These are phyloP conservation scores for Toxotes lorentzi DNA, from an alignment of 2,797 vertebrate species.

Conservation along the genomic window DNA sequence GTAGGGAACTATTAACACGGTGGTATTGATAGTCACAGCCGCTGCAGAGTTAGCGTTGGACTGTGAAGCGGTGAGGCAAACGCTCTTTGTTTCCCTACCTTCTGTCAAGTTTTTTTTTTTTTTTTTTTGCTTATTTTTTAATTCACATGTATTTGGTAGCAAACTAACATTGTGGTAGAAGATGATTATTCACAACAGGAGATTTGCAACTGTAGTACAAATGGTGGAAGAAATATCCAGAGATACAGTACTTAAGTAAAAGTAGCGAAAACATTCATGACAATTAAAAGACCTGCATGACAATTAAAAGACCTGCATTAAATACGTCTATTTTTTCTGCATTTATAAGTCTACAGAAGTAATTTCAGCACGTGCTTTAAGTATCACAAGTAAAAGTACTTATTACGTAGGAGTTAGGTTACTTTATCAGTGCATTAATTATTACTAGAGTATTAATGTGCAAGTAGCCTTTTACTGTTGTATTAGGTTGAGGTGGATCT, in stretches of 20 bases:
- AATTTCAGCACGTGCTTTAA: not conserved
- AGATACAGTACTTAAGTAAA: not conserved
- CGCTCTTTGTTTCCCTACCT: slow-evolving; percentile 17
- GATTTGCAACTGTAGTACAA: not conserved
- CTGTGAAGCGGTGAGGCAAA: not conserved
- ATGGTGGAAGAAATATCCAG: not conserved
- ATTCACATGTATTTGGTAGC: not conserved
- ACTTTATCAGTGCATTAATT: not conserved
- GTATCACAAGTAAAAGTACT: not conserved
- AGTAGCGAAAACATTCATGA: not conserved
- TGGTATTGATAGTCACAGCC: accelerated
- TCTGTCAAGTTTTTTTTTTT: not conserved
- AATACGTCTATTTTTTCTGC: no score
- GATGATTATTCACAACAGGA: slow-evolving; percentile 33
- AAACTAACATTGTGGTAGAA: not conserved
- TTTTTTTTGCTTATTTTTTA: not conserved
- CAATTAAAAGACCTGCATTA: not conserved
- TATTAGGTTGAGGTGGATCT: not conserved
- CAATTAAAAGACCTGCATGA: no score
- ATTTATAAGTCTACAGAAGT: not conserved
- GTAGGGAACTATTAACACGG: accelerated
- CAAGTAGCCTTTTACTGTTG: not conserved
- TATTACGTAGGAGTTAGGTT: not conserved
- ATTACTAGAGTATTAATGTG: not conserved
- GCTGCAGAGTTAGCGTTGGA: not conserved